Base-by-base conservation (phyloP, 2,113 vertebrate species). In the Nerophis lumbriciformis region DNA sequence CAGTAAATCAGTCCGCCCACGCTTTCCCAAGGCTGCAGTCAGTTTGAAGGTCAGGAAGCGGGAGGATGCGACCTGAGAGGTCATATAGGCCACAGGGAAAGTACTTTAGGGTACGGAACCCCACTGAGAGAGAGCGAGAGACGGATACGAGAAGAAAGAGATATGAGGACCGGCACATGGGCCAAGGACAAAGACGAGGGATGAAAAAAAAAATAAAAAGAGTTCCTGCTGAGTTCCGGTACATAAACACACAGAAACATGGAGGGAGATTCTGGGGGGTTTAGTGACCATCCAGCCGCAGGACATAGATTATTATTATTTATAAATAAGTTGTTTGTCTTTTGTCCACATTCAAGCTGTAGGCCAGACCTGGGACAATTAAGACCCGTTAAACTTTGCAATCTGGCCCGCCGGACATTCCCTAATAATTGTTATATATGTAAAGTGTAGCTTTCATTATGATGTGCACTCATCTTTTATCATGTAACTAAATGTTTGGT, bases 1-100 rank as follows among this genome's bases (percentile, higher is more conserved):
- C 78, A 6, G 79, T 88, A 86, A 86, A 88, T 88, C 86, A 84
- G 86, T 63, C 79, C 11, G 28, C 78, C 0, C 16, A 76, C 61
- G 28, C 70, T 80, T 85, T 88, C 83, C 84, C 86, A 86, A 85
- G 84, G 73, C 76, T 81, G 73, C 45, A 69, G 45, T 59, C 66
- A 69, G 71, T 73, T 54, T 58, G 59, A 67, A 69, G 81, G 81
- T 86, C 81, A 76, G 66, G 61, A 73, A 81, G 77, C 55, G 61
- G 77, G 75, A 83, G 81, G 77, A 81, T 81, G 60, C 83, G 81
- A 83, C 79, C 82, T 56, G 50, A 63, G 53, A 59, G 75, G 76
- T 78, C 59, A 60, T 63, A 64, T 1, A 76, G 72, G 78, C 59
- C 60, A 59, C 0, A 76, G 77, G 67, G 75, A 83, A 80, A 69